phyloP scores from a whole-genome alignment of 2,888 invertebrate species.

The Chalcis sispes region DNA sequence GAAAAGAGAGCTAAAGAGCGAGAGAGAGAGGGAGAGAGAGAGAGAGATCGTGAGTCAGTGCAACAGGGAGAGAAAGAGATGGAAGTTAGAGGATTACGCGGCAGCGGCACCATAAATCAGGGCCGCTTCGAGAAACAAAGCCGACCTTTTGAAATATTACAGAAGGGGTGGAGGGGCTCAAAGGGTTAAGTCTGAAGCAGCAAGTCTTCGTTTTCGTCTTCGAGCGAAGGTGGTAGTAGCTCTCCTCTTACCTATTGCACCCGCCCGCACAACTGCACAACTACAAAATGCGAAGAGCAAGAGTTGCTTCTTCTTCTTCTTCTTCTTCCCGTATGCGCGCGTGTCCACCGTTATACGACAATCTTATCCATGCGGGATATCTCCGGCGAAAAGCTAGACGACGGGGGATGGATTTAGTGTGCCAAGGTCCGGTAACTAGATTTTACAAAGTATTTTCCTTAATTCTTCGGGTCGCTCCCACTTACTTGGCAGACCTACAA shows the following conservation, averaged over 20 bases:
- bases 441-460: conserved; percentile 26
- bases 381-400: too few relatives aligned
- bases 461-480: not conserved
- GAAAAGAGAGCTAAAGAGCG: not conserved
- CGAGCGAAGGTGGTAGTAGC: not conserved
- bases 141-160: conserved; percentile 49
- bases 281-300: too few relatives aligned
- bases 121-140: conserved; percentile 26
- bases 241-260: too few relatives aligned
- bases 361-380: too few relatives aligned
- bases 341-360: too few relatives aligned
- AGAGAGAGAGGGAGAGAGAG: conserved; percentile 2
- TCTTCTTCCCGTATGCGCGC: too few relatives aligned
- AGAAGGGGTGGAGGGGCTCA: conserved; percentile 9
- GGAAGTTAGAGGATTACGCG: not conserved
- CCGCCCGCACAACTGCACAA: too few relatives aligned
- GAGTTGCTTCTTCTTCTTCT: too few relatives aligned
- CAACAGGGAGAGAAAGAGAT: too few relatives aligned
- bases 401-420: conserved; percentile 52
- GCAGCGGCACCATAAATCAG: conserved; percentile 28
- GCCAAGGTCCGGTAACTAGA: conserved; percentile 47
- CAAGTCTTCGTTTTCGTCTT: not conserved
- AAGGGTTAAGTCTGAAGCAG: conserved; percentile 31
- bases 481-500: not conserved
- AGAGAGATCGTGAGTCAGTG: not conserved